Evolutionary conservation across 2,113 vertebrate species (phyloP).

Genomic region (Leucoraja erinaceus): DNA sequence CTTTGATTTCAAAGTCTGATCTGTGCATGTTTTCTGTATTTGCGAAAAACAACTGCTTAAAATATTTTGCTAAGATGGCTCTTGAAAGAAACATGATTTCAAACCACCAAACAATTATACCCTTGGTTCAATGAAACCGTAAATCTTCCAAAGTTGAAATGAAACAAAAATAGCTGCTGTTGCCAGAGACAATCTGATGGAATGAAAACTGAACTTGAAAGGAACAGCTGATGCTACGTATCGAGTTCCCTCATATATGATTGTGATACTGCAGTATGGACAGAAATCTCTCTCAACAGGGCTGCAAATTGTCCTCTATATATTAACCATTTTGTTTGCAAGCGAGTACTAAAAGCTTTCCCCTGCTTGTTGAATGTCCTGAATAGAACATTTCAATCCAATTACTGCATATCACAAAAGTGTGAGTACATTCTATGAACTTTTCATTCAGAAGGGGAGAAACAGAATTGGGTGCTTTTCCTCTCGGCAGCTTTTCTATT

Average conservation of each 20-base stretch:
- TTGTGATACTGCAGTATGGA: not conserved
- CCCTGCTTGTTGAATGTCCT: not conserved
- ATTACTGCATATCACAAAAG: too few relatives aligned
- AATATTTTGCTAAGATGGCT: not conserved
- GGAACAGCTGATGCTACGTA: not conserved
- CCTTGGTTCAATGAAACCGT: not conserved
- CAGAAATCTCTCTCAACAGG: not conserved
- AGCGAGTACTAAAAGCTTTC: not conserved
- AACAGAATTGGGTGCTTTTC: too few relatives aligned
- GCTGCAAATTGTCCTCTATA: not conserved
- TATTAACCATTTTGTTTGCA: not conserved
- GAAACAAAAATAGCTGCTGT: slow-evolving; percentile 6
- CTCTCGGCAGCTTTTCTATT: too few relatives aligned
- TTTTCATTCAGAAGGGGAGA: too few relatives aligned
- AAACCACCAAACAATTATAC: not conserved
- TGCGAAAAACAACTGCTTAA: not conserved
- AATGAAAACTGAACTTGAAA: not conserved
- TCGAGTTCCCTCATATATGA: not conserved
- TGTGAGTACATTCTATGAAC: too few relatives aligned
- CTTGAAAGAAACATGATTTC: not conserved
- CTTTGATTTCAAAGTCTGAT: not conserved
- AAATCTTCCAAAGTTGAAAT: not conserved
- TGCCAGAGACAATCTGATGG: not conserved
- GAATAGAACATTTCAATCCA: too few relatives aligned
- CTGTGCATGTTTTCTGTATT: not conserved